These are phyloP conservation scores for Carabus problematicus DNA, from an alignment of 2,888 invertebrate genomes.

Conservation along the genomic window DNA sequence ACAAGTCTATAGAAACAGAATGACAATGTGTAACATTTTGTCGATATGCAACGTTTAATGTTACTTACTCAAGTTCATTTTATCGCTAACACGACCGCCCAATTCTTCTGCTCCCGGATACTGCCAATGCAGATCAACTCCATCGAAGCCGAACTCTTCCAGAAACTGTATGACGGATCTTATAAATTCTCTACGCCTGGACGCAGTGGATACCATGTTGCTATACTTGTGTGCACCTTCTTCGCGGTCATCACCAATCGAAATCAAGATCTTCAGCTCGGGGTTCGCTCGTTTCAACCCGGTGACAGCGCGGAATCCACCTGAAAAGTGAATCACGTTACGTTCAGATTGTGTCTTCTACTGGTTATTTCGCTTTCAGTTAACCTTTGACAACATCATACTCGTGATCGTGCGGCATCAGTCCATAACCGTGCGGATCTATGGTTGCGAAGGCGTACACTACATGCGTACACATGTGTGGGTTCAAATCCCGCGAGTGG, in stretches of 20 bases:
- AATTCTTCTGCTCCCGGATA: constrained; percentile 67
- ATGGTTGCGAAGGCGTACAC: constrained; percentile 76
- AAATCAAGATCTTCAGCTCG: constrained; percentile 73
- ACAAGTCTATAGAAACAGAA: constrained; percentile 7
- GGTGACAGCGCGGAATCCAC: constrained; percentile 75
- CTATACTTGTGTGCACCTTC: constrained; percentile 70
- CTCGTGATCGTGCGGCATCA: constrained; percentile 72
- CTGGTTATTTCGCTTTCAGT: constrained; percentile 14
- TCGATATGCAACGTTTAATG: neutral
- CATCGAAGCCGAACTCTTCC: constrained; percentile 77
- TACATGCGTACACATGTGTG: constrained; percentile 74
- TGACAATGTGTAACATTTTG: neutral
- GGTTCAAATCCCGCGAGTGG: constrained; percentile 69
- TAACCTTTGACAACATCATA: constrained; percentile 76
- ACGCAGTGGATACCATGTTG: constrained; percentile 66
- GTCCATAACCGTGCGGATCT: constrained; percentile 69
- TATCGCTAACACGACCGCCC: constrained; percentile 61
- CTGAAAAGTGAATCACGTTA: constrained; percentile 58
- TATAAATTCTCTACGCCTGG: constrained; percentile 66
- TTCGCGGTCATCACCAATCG: constrained; percentile 72
- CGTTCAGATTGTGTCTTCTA: neutral
- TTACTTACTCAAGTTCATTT: constrained; percentile 58
- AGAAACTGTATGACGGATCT: constrained; percentile 71
- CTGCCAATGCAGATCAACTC: constrained; percentile 82
- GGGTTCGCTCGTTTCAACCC: constrained; percentile 72